Conservation (phyloP, 2,113 vertebrate genomes). For the Crotalus viridis region DNA sequence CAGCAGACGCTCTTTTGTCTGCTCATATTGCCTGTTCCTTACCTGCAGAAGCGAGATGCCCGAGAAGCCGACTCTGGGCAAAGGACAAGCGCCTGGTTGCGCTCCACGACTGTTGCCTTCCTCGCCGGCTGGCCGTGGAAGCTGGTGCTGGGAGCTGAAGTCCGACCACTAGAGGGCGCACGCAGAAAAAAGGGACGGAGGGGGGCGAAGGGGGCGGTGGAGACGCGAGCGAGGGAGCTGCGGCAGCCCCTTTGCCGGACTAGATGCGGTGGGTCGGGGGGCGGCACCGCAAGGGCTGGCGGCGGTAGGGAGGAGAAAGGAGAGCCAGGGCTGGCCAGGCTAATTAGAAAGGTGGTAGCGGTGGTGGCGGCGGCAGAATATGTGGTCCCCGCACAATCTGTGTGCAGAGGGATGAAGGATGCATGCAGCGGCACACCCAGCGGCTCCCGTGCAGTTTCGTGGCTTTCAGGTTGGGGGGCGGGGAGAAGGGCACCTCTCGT, state of each 20-base stretch:
- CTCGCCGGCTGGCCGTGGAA: background rate
- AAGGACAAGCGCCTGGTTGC: background rate
- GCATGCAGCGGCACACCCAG: background rate
- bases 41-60: background rate
- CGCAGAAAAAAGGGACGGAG: background rate
- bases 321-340: too few species aligned
- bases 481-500: background rate
- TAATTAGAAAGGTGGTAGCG: too few species aligned
- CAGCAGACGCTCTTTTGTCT: background rate
- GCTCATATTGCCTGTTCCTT: background rate
- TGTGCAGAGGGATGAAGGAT: background rate
- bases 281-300: background rate
- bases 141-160: background rate
- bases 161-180: conserved; percentile 18
- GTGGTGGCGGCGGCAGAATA: background rate
- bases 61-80: background rate
- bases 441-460: background rate
- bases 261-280: background rate
- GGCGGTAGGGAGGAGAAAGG: too few species aligned
- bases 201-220: background rate
- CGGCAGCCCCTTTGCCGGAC: background rate
- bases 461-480: background rate
- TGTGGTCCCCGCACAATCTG: background rate
- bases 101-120: background rate
- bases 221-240: background rate